Base-by-base conservation (phyloP, 1,140 invertebrate species). In the Delia radicum region DNA sequence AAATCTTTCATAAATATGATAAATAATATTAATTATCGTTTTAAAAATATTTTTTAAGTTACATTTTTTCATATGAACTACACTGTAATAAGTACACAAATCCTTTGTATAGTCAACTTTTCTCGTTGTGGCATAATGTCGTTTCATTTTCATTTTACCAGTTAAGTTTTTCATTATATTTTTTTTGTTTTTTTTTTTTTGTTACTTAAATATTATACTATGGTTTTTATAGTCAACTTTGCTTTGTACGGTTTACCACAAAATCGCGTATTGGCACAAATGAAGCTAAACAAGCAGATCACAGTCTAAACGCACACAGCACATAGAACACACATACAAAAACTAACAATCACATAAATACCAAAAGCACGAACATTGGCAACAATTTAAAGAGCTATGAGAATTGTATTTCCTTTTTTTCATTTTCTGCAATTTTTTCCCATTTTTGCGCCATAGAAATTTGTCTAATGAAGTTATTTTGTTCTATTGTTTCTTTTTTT, bases 251-350 rank as follows among this genome's bases (percentile, higher is more conserved):
- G 65, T 69, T 69, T 69, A 33, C 65, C 65, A 33, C 21, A 37
- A 37, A 33, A 69, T 21, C 65, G 29, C 65, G 65, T 12, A 8
- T 12, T 69, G 31, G 31, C 65, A 69, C 65, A 69, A 69, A 69
- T 69, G 65, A 69, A 69, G 65, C 65, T 69, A 69, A 69, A 69
- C 65, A 69, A 69, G 65, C 65, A 69, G 65, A 69, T 69, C 65
- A 5, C n/a, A 42, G 1, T 33, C 3, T 42, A 8, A 10, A 12
- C 12, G 48, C 48, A 55, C 18, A 55, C 48, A 21, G n/a, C n/a
- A n/a, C n/a, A n/a, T n/a, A n/a, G n/a, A 21, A 55, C 21, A 8
- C 48, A 48, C 13, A 48, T n/a, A 48, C 46, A 18, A n/a, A 15
- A 2, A 21, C 48, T 55, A 21, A 10, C 48, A 55, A 55, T 55